Evolutionary conservation across 2,888 invertebrate species (phyloP), one percentile per base, ranked within the genome.

Genomic region (Eupsilia transversa): DNA sequence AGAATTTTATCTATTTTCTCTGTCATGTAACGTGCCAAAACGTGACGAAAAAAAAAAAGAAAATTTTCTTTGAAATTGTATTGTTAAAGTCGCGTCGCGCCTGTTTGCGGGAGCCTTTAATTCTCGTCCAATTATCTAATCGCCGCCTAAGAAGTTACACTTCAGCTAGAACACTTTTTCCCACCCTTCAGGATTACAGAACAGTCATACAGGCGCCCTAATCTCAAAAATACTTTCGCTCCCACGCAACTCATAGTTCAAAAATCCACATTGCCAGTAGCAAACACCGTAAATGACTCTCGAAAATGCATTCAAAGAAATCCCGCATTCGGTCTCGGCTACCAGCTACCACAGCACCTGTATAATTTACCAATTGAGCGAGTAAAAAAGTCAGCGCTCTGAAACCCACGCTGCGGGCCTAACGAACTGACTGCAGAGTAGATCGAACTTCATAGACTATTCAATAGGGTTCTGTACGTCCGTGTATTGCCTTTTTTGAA

Each of bases 381-480:
- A 71, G 73, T 78, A 80, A 86, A 85, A 87, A 83, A 74, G 68
- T 79, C 69, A 74, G 70, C 59, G 73, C 82, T 79, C 73, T 69
- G 79, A 64, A 80, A 77, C 43, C 68, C 75, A 52, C 65, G 69
- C 54, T 75, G 65, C 75, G 65, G 63, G 80, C 65, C 86, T 89
- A 89, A 89, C 89, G 87, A 89, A 88, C 86, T 83, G 83, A 79
- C 80, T 80, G 64, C 73, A n/a, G 56, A 63, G 71, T 20, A 74
- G 80, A 78, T 83, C 80, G 81, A 82, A 83, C 80, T 77, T 78
- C 85, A 82, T 79, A 68, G 79, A 85, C 82, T 86, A 88, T 88
- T 87, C 88, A 88, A 85, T 86, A 87, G 86, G 86, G 76, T 86
- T 83, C 79, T 77, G 71, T 70, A 69, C 33, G 59, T 60, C 68